Evolutionary conservation across 2,888 invertebrate species (phyloP), one percentile per base, ranked within the genome.

Genomic region (Teleogryllus oceanicus): DNA sequence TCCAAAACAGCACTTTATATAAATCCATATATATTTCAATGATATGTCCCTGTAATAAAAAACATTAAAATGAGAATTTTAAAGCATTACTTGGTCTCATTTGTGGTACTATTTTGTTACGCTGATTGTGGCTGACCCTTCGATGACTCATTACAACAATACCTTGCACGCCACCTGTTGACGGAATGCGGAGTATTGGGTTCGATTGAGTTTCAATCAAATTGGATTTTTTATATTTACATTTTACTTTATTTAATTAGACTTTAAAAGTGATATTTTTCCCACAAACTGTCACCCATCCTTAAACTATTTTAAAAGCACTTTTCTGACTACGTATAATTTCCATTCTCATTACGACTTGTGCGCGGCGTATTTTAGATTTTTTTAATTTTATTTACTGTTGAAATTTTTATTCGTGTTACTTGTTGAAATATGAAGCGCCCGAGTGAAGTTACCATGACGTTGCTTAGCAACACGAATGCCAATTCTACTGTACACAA

Each of bases 131-230:
- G 81, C 74, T 81, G 79, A 81, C 49, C 79, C 80, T 62, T 62
- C 62, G 62, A 62, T 62, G 62, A 80, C 80, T 50, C 74, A 78
- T 49, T n/a, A 77, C 74, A 50, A n/a, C 78, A 51, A 12, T 76
- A 76, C 76, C 77, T 18, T 50, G 21, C 49, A 75, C 81, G 81
- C 79, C 79, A 81, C 79, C 81, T 81, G 79, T 74, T 75, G 81
- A 74, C 74, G 81, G 81, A 81, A 81, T 81, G 79, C 78, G 49
- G 62, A 62, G n/a, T 62, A 62, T 76, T 21, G 24, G 11, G 76
- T 37, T 76, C 50, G 77, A 20, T 50, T 18, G 78, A 5, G 37
- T 49, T 51, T 51, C 51, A 78, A 20, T n/a, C 62, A 78, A 78
- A 78, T 78, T 78, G 20, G 2, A 20, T 20, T 76, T 21, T 21